Base-by-base conservation (phyloP, 1,140 invertebrate species). In the Branchinecta lindahli region DNA sequence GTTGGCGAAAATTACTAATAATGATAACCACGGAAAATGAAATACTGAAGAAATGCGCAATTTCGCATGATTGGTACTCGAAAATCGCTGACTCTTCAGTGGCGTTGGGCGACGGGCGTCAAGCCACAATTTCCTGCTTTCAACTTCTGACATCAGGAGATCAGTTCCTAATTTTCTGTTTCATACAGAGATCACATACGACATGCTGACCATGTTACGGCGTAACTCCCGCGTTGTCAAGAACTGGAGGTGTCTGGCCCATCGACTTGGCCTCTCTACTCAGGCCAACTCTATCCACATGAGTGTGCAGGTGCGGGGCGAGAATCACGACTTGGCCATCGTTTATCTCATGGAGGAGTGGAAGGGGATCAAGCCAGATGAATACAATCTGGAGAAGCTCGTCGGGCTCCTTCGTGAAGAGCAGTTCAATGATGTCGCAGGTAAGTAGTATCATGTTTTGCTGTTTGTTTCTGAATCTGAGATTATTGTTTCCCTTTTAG, bases 381-480 rank as follows among this genome's bases (percentile, higher is more conserved):
- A 71, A 20, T 68, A 68, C 33, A 70, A 71, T 52, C 61, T 71
- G 10, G 71, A 67, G 15, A 18, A 44, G 15, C 46, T 71, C 18
- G 46, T 71, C 18, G 44, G 68, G 8, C 7, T 45, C 15, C 65
- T 71, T 9, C 46, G 71, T 7, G 67, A 66, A 33, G 71, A 71
- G 18, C 47, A 71, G 21, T 71, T 71, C 61, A 71, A 71, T 44
- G 71, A 71, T 70, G 66, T 71, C 8, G 71, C 71, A 6, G 71
- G 47, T 66, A 45, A 71, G 44, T 1, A 33, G 33, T 33, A 1
- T 33, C 33, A 5, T 33, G 33, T 1, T 33, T 33, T 33, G 33
- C 33, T 33, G 33, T 33, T 33, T 33, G 33, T 33, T 33, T 33
- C 33, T 33, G 33, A 33, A 33, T 33, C 33, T 33, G 33, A 33